These are phyloP conservation scores for Pelecanus crispus DNA, from an alignment of 2,113 vertebrate species.

Conservation along the genomic window DNA sequence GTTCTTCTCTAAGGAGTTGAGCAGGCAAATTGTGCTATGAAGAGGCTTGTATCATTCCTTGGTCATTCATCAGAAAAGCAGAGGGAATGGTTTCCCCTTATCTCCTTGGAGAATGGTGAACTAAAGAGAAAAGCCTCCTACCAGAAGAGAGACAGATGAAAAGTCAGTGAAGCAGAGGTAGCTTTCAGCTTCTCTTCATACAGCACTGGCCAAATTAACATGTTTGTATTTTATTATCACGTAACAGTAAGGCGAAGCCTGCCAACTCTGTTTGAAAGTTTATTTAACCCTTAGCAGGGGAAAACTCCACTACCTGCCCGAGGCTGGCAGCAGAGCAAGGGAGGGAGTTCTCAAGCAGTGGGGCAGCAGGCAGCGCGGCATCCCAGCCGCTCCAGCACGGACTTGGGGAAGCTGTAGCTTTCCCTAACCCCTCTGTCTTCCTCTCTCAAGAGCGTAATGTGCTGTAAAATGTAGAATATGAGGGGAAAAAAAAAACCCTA, in stretches of 20 bases:
- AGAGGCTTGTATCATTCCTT: not conserved
- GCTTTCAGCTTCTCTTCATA: not conserved
- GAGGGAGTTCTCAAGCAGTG: not conserved
- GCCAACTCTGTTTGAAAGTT: not conserved
- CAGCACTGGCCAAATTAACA: not conserved
- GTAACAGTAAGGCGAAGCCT: not conserved
- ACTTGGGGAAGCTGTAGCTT: not conserved
- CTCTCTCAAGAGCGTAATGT: not conserved
- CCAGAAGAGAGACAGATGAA: not conserved
- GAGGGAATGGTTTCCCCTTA: not conserved
- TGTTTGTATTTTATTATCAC: not conserved
- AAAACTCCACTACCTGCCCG: not conserved
- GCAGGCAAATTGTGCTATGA: not conserved
- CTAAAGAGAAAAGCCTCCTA: not conserved
- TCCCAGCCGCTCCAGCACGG: rapidly evolving
- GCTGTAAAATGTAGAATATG: not conserved
- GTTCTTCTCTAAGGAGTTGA: not conserved
- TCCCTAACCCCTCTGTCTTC: not conserved
- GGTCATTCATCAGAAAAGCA: not conserved
- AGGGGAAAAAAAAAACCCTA: rapidly evolving
- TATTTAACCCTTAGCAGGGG: not conserved
- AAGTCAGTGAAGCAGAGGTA: not conserved
- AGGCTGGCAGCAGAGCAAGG: not conserved
- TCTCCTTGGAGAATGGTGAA: not conserved
- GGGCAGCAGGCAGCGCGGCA: rapidly evolving